A percentile compares a stretch with the other conserved stretches of the same genome.
Evolutionary conservation across 2,113 vertebrate genomes (phyloP).

Genomic region (Synodontis membranacea): DNA sequence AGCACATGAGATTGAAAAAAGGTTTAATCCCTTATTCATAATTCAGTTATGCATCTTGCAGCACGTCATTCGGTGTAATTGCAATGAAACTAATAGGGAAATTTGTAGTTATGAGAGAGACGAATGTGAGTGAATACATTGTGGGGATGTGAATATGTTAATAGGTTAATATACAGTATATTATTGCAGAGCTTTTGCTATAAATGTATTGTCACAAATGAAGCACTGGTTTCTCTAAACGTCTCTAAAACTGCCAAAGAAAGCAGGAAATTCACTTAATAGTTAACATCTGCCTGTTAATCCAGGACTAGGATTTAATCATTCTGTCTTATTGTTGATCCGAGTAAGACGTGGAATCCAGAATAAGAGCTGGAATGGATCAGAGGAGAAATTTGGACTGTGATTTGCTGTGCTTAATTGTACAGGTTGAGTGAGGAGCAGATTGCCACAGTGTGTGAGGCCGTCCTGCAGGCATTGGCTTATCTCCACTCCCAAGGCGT

Average conservation of each 20-base stretch:
- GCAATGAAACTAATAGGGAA: not conserved
- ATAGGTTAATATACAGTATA: not conserved
- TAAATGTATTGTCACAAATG: not conserved
- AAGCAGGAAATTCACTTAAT: not conserved
- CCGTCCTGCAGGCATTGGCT: conserved; percentile 91
- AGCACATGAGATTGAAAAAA: not conserved
- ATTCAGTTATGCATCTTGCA: not conserved
- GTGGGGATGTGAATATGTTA: not conserved
- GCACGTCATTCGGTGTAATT: not conserved
- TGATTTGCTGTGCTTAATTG: conserved; percentile 5
- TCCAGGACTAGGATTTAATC: not conserved
- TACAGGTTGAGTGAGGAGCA: conserved; percentile 94
- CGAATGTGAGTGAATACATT: not conserved
- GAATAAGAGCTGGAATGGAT: not conserved
- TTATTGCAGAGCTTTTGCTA: not conserved
- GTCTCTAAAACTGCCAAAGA: not conserved
- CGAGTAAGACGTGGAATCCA: not conserved
- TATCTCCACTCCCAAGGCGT: conserved; percentile 97
- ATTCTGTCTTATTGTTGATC: not conserved
- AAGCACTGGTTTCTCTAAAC: not conserved
- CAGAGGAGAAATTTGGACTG: not conserved
- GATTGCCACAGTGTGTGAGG: conserved; percentile 96
- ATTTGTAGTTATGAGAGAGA: not conserved
- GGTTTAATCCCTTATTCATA: not conserved
- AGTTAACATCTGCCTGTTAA: not conserved